Percentiles rank a stretch among this genome's conserved stretches.
These are phyloP conservation scores for Pseudomugil tenellus DNA, from an alignment of 2,797 vertebrate species.

Conservation along the genomic window DNA sequence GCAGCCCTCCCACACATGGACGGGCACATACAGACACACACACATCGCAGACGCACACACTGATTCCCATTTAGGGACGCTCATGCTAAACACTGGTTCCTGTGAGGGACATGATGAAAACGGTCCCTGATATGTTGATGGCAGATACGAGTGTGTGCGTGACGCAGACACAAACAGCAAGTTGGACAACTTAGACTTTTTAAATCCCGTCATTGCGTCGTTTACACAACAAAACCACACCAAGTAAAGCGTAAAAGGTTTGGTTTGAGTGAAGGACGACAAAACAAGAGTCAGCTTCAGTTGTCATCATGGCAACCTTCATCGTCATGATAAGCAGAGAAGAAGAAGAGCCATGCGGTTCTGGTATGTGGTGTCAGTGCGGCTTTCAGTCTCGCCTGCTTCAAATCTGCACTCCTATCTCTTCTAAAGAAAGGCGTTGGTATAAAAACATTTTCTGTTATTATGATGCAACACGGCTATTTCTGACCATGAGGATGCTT, in stretches of 20 bases:
- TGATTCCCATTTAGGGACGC: constrained; percentile 68
- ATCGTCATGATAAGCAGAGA: constrained; percentile 21
- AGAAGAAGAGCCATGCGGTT: constrained; percentile 17
- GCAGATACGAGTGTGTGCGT: constrained; percentile 18
- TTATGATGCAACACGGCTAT: background rate
- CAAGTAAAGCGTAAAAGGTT: constrained; percentile 26
- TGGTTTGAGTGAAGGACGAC: constrained; percentile 25
- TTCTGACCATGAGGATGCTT: background rate
- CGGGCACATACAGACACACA: constrained; percentile 52
- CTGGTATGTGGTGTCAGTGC: no score
- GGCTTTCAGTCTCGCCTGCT: constrained; percentile 20
- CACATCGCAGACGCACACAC: constrained; percentile 50
- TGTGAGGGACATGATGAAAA: constrained; percentile 71
- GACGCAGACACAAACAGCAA: background rate
- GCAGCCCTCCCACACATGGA: constrained; percentile 76
- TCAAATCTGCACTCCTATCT: constrained; percentile 1
- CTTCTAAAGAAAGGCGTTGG: background rate
- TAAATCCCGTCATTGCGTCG: constrained; percentile 11
- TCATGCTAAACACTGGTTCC: constrained; percentile 72
- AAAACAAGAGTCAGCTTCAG: constrained; percentile 29
- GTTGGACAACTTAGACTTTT: constrained; percentile 22
- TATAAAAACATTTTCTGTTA: background rate
- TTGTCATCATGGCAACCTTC: constrained; percentile 22
- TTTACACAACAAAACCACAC: constrained; percentile 29
- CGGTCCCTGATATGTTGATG: constrained; percentile 71